Evolutionary conservation across 2,797 vertebrate species (phyloP).

Genomic region (Antrozous pallidus): DNA sequence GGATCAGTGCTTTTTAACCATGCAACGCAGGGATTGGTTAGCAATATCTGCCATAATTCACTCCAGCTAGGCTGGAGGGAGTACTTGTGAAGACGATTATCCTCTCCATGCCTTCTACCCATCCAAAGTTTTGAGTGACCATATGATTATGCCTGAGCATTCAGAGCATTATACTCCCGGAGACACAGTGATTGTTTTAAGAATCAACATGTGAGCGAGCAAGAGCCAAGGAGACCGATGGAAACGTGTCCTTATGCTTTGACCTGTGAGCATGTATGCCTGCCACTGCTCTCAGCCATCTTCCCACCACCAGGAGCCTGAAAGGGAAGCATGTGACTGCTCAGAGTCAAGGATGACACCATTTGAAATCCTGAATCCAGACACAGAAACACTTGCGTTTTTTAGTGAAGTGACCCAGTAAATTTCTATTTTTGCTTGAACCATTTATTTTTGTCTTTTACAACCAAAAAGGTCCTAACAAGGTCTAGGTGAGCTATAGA

Average conservation of each 20-base stretch:
- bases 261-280: fast-evolving
- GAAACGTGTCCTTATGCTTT: background rate
- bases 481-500: background rate
- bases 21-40: background rate
- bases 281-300: background rate
- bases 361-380: background rate
- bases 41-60: background rate
- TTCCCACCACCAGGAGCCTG: background rate
- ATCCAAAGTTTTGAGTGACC: background rate
- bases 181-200: background rate
- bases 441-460: constrained; percentile 34
- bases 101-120: background rate
- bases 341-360: background rate
- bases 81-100: background rate
- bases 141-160: background rate
- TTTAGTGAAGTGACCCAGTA: constrained; percentile 34
- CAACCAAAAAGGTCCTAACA: background rate
- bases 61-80: background rate
- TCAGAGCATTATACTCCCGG: background rate
- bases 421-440: constrained; percentile 43
- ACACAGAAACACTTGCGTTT: background rate
- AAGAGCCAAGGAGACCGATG: background rate
- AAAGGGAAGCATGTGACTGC: background rate
- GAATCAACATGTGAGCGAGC: background rate
- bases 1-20: background rate